Evolutionary conservation across 2,113 vertebrate genomes (phyloP).

Genomic region (Dipodomys spectabilis): DNA sequence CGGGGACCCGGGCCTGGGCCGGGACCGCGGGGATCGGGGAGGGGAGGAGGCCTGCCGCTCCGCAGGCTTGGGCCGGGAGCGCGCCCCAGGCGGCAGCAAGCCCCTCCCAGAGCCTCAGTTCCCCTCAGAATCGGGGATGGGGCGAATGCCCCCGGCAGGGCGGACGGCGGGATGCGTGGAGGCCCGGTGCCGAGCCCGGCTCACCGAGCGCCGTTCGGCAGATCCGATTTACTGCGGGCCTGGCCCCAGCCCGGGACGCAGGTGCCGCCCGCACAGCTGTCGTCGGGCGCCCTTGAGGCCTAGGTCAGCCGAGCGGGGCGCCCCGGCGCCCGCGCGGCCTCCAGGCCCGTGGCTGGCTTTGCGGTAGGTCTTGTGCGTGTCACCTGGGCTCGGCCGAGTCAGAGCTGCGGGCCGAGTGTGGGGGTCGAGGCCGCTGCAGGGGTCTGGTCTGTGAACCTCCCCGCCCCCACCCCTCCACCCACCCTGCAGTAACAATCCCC

Average conservation of each 20-base stretch:
- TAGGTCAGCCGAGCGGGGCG: constrained; percentile 59
- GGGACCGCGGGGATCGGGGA: no score
- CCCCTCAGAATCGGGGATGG: not conserved
- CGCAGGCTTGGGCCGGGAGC: not conserved
- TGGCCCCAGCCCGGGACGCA: not conserved
- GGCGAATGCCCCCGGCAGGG: not conserved
- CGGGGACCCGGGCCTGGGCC: no score
- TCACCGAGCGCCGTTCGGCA: not conserved
- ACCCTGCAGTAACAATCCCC: not conserved
- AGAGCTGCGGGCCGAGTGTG: no score
- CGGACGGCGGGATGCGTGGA: not conserved
- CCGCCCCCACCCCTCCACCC: no score
- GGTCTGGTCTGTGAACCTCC: no score
- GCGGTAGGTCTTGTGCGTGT: not conserved
- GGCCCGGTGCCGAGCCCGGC: not conserved
- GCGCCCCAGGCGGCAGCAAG: not conserved
- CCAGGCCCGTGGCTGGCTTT: not conserved
- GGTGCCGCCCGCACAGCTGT: not conserved
- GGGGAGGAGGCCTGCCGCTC: not conserved
- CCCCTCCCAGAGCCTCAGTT: not conserved
- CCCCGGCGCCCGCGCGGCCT: not conserved
- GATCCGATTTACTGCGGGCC: not conserved
- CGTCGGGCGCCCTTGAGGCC: not conserved
- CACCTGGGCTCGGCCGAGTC: not conserved
- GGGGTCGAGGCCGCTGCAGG: no score